Conservation (phyloP, 2,113 vertebrate genomes). For the Protobothrops mucrosquamatus region DNA sequence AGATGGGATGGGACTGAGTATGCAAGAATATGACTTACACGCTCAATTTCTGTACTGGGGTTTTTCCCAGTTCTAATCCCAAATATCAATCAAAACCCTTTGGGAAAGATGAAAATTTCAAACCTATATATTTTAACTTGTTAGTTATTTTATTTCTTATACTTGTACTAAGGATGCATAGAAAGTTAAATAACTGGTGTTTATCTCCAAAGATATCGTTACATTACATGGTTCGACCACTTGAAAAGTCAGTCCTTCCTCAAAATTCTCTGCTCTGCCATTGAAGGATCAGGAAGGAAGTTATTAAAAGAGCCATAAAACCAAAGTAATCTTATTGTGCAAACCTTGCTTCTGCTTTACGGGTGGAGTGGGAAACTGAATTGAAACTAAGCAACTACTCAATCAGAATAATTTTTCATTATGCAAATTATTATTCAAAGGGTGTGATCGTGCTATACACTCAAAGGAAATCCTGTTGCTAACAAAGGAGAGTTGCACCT, state of each 20-base stretch:
- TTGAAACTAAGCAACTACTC: not conserved
- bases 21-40: not conserved
- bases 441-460: not conserved
- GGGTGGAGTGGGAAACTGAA: slow-evolving; percentile 10
- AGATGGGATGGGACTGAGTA: not conserved
- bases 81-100: not conserved
- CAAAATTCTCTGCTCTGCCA: not conserved
- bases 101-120: not conserved
- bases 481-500: not conserved
- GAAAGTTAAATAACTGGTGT: not conserved
- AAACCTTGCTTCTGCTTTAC: not conserved
- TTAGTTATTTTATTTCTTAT: not conserved
- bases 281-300: not conserved
- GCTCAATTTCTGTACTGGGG: no score
- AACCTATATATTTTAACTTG: not conserved
- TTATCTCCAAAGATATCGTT: not conserved
- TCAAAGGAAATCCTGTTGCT: not conserved
- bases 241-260: not conserved
- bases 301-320: not conserved
- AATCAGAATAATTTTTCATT: not conserved
- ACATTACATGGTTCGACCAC: not conserved
- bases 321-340: not conserved
- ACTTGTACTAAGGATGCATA: not conserved
- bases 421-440: slow-evolving; percentile 4
- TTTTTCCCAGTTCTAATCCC: not conserved